Conservation (phyloP, 2,888 invertebrate species). For the Ypsolopha sequella region DNA sequence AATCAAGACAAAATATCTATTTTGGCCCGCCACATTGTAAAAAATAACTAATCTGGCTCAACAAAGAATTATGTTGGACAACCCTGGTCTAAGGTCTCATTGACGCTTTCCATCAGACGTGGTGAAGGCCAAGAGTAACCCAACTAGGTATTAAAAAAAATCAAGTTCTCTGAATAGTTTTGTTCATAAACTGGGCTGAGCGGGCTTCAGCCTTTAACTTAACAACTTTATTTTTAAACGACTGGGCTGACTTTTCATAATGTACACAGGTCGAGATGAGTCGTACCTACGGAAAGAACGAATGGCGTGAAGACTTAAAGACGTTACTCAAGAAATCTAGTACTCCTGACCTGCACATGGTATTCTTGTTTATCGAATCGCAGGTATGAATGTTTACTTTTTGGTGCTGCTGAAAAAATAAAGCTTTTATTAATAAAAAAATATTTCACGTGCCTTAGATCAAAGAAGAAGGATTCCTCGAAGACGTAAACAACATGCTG, state of each 20-base stretch:
- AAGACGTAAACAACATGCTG: conserved; percentile 92
- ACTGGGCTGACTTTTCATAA: not conserved
- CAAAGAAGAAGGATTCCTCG: conserved; percentile 92
- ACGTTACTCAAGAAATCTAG: conserved; percentile 83
- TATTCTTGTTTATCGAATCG: conserved; percentile 85
- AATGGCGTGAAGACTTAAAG: conserved; percentile 95
- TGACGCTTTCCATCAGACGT: too few species aligned
- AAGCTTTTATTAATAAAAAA: not conserved
- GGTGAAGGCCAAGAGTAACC: too few species aligned
- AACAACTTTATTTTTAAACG: not conserved
- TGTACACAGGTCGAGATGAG: conserved; percentile 86
- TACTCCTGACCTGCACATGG: conserved; percentile 86
- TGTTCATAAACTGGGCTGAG: not conserved
- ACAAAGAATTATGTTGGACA: too few species aligned
- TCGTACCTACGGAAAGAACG: conserved; percentile 82
- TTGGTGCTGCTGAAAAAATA: not conserved
- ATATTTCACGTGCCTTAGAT: conserved; percentile 66
- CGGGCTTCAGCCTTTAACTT: not conserved
- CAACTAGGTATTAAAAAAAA: too few species aligned
- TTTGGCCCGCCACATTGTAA: too few species aligned
- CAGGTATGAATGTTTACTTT: conserved; percentile 58
- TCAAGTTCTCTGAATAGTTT: too few species aligned
- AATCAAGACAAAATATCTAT: too few species aligned
- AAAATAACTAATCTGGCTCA: too few species aligned
- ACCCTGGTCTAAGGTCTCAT: too few species aligned